phyloP scores from a whole-genome alignment of 1,140 invertebrate species.

The Papilio polytes region DNA sequence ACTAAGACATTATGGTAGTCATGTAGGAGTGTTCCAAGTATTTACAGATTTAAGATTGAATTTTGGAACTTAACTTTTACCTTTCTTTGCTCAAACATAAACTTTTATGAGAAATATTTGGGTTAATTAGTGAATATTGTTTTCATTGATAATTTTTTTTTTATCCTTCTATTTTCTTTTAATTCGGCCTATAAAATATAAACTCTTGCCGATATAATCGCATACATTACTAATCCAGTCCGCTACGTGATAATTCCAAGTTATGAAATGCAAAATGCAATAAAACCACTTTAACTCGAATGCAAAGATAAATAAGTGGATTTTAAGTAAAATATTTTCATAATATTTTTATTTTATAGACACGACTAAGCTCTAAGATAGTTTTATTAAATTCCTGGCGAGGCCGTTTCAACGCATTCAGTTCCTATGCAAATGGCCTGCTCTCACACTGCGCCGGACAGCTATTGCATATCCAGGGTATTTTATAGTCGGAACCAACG shows the following conservation, averaged over 20 bases:
- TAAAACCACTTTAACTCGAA: not conserved
- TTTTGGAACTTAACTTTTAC: not conserved
- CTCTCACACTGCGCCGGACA: constrained; percentile 64
- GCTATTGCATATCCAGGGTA: constrained; percentile 73
- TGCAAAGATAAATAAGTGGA: constrained; percentile 35
- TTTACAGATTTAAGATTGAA: not conserved
- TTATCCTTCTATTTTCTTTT: not conserved
- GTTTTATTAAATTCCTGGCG: constrained; percentile 80
- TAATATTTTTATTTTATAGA: constrained; percentile 64
- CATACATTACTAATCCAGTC: not conserved
- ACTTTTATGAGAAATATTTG: not conserved
- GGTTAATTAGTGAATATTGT: not conserved
- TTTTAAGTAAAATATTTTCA: constrained; percentile 44
- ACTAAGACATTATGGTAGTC: not conserved
- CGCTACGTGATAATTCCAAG: not conserved
- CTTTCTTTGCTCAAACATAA: not conserved
- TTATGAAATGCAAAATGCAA: not conserved
- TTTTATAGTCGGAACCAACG: constrained; percentile 67
- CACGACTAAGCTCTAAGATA: constrained; percentile 67
- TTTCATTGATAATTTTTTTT: not conserved
- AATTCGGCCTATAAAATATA: not conserved
- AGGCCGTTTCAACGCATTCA: constrained; percentile 68
- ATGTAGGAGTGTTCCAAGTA: not conserved
- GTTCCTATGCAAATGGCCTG: constrained; percentile 67
- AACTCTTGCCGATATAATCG: not conserved